Evolutionary conservation across 2,113 vertebrate genomes (phyloP).

Genomic region (Nipponia nippon): DNA sequence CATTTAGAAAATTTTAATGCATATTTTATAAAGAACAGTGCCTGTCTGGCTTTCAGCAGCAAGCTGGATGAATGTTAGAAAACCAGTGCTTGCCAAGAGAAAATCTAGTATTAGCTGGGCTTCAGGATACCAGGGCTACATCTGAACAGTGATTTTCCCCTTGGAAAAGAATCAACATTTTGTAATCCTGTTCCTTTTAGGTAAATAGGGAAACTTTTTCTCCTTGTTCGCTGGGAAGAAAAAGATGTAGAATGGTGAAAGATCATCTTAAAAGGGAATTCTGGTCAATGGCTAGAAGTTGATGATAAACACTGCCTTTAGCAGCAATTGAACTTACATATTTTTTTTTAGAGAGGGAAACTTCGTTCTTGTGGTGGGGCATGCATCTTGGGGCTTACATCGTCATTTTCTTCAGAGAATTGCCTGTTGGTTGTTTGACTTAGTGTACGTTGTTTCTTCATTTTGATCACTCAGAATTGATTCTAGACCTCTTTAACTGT

Average conservation of each 20-base stretch:
- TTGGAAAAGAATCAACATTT: not conserved
- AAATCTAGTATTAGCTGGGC: not conserved
- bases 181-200: not conserved
- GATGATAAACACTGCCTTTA: no score
- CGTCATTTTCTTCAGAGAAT: accelerated
- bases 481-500: no score
- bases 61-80: not conserved
- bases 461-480: no score
- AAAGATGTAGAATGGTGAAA: not conserved
- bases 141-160: not conserved
- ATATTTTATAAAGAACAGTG: not conserved
- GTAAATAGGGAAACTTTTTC: not conserved
- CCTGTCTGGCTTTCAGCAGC: not conserved
- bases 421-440: no score
- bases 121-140: not conserved
- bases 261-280: not conserved
- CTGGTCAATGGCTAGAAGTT: not conserved
- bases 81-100: not conserved
- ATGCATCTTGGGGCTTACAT: no score
- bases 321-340: not conserved
- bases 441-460: accelerated
- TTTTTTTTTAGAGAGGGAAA: not conserved
- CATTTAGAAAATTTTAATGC: not conserved
- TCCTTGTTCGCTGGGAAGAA: not conserved
- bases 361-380: no score